These are phyloP conservation scores for Dryobates pubescens DNA, from an alignment of 2,797 vertebrate genomes.

Conservation along the genomic window DNA sequence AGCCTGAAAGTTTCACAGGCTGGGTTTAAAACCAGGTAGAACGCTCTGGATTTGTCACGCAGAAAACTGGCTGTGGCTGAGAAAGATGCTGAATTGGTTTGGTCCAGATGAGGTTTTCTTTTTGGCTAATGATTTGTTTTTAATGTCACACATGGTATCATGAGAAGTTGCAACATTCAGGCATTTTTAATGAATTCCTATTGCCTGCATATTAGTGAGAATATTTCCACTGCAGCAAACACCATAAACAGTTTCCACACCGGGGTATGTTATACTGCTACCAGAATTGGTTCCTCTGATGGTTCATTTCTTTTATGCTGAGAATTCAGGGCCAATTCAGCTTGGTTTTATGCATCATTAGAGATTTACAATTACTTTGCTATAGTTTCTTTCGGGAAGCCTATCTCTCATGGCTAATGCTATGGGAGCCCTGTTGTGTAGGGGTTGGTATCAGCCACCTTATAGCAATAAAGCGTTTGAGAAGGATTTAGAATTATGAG, in stretches of 20 bases:
- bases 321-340: slow-evolving; percentile 71
- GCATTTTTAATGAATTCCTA: slow-evolving; percentile 41
- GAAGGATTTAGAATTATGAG: slow-evolving; percentile 69
- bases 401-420: slow-evolving; percentile 65
- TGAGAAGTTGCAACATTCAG: background rate
- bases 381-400: slow-evolving; percentile 71
- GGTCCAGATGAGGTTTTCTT: background rate
- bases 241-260: slow-evolving; percentile 58
- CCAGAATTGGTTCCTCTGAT: slow-evolving; percentile 66
- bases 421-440: slow-evolving; percentile 57
- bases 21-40: rapidly evolving
- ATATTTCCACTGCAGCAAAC: slow-evolving; percentile 61
- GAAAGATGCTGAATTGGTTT: background rate
- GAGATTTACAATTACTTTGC: slow-evolving; percentile 74
- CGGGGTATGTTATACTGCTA: slow-evolving; percentile 56
- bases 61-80: background rate
- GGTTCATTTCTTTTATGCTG: slow-evolving; percentile 69
- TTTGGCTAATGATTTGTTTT: slow-evolving; percentile 24
- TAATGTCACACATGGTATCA: background rate
- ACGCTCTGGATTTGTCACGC: rapidly evolving
- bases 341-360: slow-evolving; percentile 75
- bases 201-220: slow-evolving; percentile 39
- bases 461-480: slow-evolving; percentile 65
- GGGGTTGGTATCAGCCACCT: slow-evolving; percentile 60
- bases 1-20: background rate